phyloP scores from a whole-genome alignment of 2,797 vertebrate genomes.

The Enteromius anoplus region DNA sequence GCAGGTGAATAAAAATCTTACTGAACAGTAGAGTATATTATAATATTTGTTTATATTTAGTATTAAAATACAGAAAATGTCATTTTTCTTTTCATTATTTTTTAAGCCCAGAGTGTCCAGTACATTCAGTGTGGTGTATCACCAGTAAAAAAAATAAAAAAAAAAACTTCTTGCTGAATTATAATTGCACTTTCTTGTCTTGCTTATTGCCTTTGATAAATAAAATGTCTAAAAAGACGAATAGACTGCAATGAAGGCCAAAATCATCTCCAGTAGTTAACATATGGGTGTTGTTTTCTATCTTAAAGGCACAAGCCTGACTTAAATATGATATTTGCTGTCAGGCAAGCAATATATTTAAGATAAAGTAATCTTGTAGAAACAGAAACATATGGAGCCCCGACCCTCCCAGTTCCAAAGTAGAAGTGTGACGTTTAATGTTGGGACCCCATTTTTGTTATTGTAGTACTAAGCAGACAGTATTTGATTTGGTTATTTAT shows the following conservation, averaged over 20 bases:
- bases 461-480: not conserved
- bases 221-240: not conserved
- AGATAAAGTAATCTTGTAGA: slow-evolving; percentile 64
- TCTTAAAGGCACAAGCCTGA: slow-evolving; percentile 20
- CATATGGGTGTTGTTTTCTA: slow-evolving; percentile 12
- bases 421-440: not conserved
- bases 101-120: not conserved
- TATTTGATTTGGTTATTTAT: slow-evolving; percentile 20
- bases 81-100: not conserved
- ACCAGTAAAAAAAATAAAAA: not conserved
- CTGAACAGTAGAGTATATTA: not conserved
- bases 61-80: too few relatives aligned
- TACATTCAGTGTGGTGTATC: not conserved
- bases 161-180: not conserved
- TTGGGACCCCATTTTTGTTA: not conserved
- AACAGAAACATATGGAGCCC: slow-evolving; percentile 39
- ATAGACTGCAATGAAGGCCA: not conserved
- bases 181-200: not conserved
- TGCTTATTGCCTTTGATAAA: not conserved
- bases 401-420: slow-evolving; percentile 53
- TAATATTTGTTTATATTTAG: not conserved
- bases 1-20: not conserved
- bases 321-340: slow-evolving; percentile 24
- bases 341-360: slow-evolving; percentile 11
- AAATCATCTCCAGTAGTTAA: not conserved